Percentiles rank a stretch among this genome's conserved stretches.
These are phyloP conservation scores for Oceanodroma leucorhoa DNA, from an alignment of 2,797 vertebrate genomes.

Conservation along the genomic window DNA sequence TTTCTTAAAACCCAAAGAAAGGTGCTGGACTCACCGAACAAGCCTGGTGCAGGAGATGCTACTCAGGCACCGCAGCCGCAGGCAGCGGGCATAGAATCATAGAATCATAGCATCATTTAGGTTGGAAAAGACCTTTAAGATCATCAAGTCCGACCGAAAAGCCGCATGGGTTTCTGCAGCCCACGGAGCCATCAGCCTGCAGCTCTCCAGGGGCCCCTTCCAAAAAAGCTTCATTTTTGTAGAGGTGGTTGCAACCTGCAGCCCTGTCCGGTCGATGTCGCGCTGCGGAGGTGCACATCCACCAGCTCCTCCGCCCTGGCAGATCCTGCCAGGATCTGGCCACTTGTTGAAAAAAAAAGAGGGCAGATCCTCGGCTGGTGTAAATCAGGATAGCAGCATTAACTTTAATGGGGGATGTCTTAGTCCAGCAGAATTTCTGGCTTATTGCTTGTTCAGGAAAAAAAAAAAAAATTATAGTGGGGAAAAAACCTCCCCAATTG, in stretches of 20 bases:
- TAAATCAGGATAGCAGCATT: background rate
- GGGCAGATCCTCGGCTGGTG: background rate
- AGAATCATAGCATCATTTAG: background rate
- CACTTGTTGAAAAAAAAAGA: background rate
- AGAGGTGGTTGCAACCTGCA: background rate
- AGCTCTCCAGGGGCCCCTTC: background rate
- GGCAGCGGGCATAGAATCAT: rapidly evolving
- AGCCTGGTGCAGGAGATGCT: background rate
- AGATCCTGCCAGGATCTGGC: background rate
- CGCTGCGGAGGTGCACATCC: rapidly evolving
- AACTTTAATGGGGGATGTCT: background rate
- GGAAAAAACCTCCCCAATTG: background rate
- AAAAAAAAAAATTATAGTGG: background rate
- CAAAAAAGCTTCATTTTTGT: background rate
- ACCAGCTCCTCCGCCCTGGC: background rate
- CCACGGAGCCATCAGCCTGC: background rate
- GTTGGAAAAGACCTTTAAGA: background rate
- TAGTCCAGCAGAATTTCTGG: background rate
- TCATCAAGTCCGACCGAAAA: background rate
- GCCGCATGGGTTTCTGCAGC: background rate
- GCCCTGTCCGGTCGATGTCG: rapidly evolving
- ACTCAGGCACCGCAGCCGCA: background rate
- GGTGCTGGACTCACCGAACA: background rate
- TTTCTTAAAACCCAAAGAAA: background rate
- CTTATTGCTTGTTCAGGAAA: background rate